Evolutionary conservation across 2,888 invertebrate species (phyloP), one percentile per base, ranked within the genome.

Genomic region (Myopa testacea): DNA sequence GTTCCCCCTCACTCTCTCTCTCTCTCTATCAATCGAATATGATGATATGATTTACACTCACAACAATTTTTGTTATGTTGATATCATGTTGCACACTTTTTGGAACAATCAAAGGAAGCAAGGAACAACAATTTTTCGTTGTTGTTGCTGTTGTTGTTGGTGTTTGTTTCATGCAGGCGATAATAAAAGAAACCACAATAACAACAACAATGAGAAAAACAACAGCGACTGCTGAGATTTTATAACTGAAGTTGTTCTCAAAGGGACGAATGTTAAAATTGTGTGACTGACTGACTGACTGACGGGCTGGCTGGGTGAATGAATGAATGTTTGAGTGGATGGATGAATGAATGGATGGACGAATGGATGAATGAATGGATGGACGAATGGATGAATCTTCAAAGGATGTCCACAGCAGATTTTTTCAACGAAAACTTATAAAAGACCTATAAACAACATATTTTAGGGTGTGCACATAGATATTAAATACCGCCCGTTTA

Each of bases 1-100:
- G 16, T 75, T 73, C 75, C 70, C 75, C 7, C 65, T 76, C 74
- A 73, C 16, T 55, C 55, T 50, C 50, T 50, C 50, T 50, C 50
- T 50, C 55, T 50, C 50, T 50, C 50, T 50, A 1, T 50, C 26
- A 26, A 26, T 26, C 26, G 26, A 26, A 26, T 26, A 26, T 26
- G 1, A 26, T 26, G 26, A 26, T 26, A 26, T 26, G 26, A 26
- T 26, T 26, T 10, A 45, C 45, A 45, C 45, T 10, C 45, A 45
- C 45, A 45, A 2, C 10, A 45, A 45, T 45, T 45, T 45, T 26
- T 26, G 26, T 26, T 45, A 45, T 45, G 45, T 45, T 45, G 45
- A 45, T 8, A 45, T 45, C 45, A 45, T 45, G 45, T 45, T 71
- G 60, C 58, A 60, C 19, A 8, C 37, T 58, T 19, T 38, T 16